Evolutionary conservation across 2,888 invertebrate genomes (phyloP), one percentile per base, ranked within the genome.

Genomic region (Lycia hirtaria): DNA sequence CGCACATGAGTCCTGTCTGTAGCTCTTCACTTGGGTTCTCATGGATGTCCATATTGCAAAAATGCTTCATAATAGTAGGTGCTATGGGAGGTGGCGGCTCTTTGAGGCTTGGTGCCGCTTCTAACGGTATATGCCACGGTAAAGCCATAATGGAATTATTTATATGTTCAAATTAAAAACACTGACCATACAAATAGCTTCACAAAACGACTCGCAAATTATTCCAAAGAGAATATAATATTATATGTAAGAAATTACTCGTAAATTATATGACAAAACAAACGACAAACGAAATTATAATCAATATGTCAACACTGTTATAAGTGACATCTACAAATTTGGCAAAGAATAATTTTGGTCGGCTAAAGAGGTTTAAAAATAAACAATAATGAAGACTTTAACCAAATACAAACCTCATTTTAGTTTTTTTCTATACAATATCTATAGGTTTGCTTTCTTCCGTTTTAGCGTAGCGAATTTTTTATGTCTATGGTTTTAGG

Each of bases 1-100:
- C 89, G 68, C 90, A 91, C 91, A 92, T 90, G 4, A 92, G 72
- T 1, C 88, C 91, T 2, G 87, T 87, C 69, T 89, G 87, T 24
- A 90, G 62, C 67, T 91, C 91, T 75, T 89, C 90, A 41, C 78
- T 81, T n/a, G 91, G 87, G 58, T 67, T 75, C 51, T 81, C 78
- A 61, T 92, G 81, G 48, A 91, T 67, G 56, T 86, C 71, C 33
- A 90, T 37, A 45, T 79, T 81, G 61, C 85, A 82, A 56, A 83
- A 85, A 74, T 91, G 90, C 71, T 89, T 85, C 10, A 85, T 61
- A 33, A 85, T 62, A 0, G 81, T 82, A 14, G 80, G 67, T 65
- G 85, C 75, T 9, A 80, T 67, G 9, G 70, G 60, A 1, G 20
- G 32, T 3, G 56, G 41, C 56, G 73, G 80, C 5, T 62, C 64